Conservation (phyloP, 2,888 invertebrate genomes). For the Napeogenes sylphis region DNA sequence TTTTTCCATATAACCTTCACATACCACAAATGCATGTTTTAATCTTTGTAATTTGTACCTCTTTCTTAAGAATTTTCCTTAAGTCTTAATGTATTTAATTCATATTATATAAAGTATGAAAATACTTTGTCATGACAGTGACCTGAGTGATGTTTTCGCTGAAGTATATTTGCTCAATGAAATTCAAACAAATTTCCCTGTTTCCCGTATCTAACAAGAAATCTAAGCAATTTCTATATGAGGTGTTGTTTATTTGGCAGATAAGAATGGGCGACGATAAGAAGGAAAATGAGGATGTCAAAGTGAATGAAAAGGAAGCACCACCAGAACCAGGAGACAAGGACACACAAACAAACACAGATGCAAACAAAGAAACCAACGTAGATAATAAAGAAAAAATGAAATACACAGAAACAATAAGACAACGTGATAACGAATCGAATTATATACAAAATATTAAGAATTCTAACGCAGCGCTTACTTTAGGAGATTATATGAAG, state of each 20-base stretch:
- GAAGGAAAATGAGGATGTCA: slow-evolving; percentile 31
- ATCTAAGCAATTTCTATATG: neutral
- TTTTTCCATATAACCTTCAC: too few species aligned
- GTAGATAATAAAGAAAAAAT: slow-evolving; percentile 22
- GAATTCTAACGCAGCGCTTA: slow-evolving; percentile 47
- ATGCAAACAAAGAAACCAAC: slow-evolving; percentile 24
- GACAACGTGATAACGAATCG: slow-evolving; percentile 36
- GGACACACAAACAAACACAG: slow-evolving; percentile 25
- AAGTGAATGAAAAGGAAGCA: slow-evolving; percentile 27
- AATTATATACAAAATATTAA: slow-evolving; percentile 60
- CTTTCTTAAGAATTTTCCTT: too few species aligned
- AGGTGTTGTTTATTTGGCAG: slow-evolving; percentile 28
- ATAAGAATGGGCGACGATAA: slow-evolving; percentile 36
- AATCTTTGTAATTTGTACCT: too few species aligned
- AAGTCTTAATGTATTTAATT: too few species aligned
- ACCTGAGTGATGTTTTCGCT: too few species aligned
- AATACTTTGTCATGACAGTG: too few species aligned
- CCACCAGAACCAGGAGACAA: slow-evolving; percentile 21
- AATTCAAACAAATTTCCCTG: too few species aligned
- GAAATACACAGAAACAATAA: slow-evolving; percentile 28
- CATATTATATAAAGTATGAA: too few species aligned
- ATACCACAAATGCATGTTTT: too few species aligned
- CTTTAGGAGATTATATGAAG: slow-evolving; percentile 42
- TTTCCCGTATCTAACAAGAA: neutral
- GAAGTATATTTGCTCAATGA: too few species aligned